These are phyloP conservation scores for Brenthis daphne DNA, from an alignment of 2,888 invertebrate species.

Conservation along the genomic window DNA sequence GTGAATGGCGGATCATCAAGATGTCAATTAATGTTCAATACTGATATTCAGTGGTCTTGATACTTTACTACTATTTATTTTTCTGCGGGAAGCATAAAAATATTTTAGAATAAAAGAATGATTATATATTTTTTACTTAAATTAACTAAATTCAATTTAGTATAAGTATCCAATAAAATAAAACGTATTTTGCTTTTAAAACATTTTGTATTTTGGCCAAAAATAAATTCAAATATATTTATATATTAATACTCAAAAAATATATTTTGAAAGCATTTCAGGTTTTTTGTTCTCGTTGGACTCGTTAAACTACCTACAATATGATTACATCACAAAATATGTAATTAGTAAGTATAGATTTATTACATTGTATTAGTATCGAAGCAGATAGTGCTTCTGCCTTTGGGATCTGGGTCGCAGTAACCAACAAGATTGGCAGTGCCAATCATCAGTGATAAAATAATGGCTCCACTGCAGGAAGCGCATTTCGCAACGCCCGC, in stretches of 20 bases:
- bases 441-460: conserved; percentile 81
- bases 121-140: too few species aligned
- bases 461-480: conserved; percentile 77
- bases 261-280: too few species aligned
- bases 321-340: too few species aligned
- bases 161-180: too few species aligned
- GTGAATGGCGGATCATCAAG: conserved; percentile 46
- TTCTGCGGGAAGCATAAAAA: not conserved
- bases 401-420: conserved; percentile 33
- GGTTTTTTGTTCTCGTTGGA: too few species aligned
- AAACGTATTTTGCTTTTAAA: too few species aligned
- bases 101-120: too few species aligned
- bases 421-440: conserved; percentile 43
- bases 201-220: too few species aligned
- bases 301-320: too few species aligned
- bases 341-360: not conserved
- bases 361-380: not conserved
- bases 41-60: conserved; percentile 34
- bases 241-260: too few species aligned
- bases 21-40: conserved; percentile 47
- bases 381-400: conserved; percentile 10
- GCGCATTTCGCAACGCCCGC: conserved; percentile 68
- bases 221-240: too few species aligned
- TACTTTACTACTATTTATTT: conserved; percentile 32
- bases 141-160: too few species aligned